These are phyloP conservation scores for Pleuronectes platessa DNA, from an alignment of 2,113 vertebrate genomes.

Conservation along the genomic window DNA sequence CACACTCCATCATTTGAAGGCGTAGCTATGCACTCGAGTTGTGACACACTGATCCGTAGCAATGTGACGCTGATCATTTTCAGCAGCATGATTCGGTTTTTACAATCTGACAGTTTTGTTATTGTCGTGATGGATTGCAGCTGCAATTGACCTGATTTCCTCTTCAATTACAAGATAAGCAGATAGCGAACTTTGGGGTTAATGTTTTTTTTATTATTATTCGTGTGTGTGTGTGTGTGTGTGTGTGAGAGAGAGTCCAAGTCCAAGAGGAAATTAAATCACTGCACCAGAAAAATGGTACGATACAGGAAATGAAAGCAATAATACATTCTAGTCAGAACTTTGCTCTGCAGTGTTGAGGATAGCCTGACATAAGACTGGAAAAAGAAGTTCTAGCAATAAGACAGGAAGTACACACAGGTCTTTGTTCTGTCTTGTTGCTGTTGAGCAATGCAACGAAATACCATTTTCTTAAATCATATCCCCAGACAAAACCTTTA, in stretches of 20 bases:
- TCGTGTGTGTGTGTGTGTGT: neutral
- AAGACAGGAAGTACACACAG: neutral
- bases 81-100: slow-evolving; percentile 28
- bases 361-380: neutral
- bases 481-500: too few relatives aligned
- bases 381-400: neutral
- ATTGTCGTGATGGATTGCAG: neutral
- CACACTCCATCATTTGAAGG: slow-evolving; percentile 26
- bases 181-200: neutral
- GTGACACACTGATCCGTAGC: slow-evolving; percentile 12
- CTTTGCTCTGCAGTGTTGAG: neutral
- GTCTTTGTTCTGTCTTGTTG: neutral
- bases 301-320: slow-evolving; percentile 47
- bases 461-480: neutral
- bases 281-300: neutral
- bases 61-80: slow-evolving; percentile 4
- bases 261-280: neutral
- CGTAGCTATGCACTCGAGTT: neutral
- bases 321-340: slow-evolving; percentile 10
- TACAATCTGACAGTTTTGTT: slow-evolving; percentile 16
- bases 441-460: neutral
- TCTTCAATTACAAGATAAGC: slow-evolving; percentile 1
- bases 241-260: neutral
- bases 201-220: neutral
- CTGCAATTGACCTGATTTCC: neutral